A percentile compares a stretch with the other conserved stretches of the same genome.
Conservation (phyloP, 2,888 invertebrate genomes). For the Allygus modestus region DNA sequence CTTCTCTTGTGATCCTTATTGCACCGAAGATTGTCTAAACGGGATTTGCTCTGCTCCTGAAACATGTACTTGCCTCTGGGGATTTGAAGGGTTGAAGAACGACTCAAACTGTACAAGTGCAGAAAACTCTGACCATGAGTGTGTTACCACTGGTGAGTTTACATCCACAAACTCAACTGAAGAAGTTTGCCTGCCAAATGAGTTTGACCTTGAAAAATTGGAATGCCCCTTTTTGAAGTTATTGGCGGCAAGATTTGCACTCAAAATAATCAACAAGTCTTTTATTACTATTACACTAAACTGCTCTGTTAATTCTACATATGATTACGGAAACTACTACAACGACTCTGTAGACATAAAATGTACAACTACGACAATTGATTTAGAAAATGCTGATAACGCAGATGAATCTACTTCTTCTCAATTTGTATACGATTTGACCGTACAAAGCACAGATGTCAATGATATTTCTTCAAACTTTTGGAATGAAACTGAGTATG, state of each 20-base stretch:
- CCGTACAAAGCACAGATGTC: not conserved
- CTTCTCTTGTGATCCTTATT: not conserved
- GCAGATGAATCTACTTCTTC: not conserved
- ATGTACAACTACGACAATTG: not conserved
- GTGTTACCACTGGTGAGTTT: not conserved
- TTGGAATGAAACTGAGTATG: conserved; percentile 12
- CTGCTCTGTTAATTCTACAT: not conserved
- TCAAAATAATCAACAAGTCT: not conserved
- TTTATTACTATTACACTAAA: not conserved
- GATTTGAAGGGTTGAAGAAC: not conserved
- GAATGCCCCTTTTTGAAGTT: not conserved
- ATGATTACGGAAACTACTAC: not conserved
- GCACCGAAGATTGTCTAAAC: conserved; percentile 18
- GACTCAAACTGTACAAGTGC: not conserved
- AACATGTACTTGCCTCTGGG: conserved; percentile 36
- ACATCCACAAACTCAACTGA: not conserved
- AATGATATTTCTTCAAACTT: not conserved
- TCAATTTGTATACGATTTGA: not conserved
- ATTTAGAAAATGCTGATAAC: not conserved
- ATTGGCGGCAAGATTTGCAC: not conserved
- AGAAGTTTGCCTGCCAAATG: not conserved
- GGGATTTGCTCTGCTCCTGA: conserved; percentile 36
- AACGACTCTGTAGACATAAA: not conserved
- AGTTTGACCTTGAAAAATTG: not conserved
- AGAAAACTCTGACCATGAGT: not conserved